A percentile compares a stretch with the other conserved stretches of the same genome.
Evolutionary conservation across 2,113 vertebrate species (phyloP).

Genomic region (Lasiurus borealis): DNA sequence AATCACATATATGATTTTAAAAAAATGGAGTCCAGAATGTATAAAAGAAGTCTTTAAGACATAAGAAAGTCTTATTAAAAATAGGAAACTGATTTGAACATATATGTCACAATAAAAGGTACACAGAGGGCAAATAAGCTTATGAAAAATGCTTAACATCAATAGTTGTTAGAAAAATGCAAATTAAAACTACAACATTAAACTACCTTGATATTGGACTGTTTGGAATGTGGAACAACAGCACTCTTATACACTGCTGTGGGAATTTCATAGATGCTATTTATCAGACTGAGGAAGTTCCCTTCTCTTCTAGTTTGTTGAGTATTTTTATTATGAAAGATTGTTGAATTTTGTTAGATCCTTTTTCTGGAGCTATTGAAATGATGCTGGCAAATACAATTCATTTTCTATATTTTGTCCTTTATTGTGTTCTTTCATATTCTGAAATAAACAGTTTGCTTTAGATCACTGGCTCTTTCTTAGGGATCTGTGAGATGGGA

Average conservation of each 20-base stretch:
- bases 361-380: too few species aligned
- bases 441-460: not conserved
- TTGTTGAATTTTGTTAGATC: too few species aligned
- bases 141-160: not conserved
- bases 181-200: not conserved
- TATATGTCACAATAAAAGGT: not conserved
- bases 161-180: constrained; percentile 6
- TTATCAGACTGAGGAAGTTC: not conserved
- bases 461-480: not conserved
- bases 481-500: not conserved
- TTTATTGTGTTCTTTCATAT: not conserved
- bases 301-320: too few species aligned
- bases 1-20: not conserved
- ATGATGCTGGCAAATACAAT: not conserved
- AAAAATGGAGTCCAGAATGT: not conserved
- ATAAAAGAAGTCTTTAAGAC: constrained; percentile 28
- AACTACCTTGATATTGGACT: not conserved
- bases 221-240: not conserved
- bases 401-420: not conserved
- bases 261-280: not conserved
- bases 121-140: too few species aligned
- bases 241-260: not conserved
- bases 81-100: not conserved
- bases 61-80: constrained; percentile 22
- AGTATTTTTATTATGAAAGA: too few species aligned